Percentiles rank a stretch among this genome's conserved stretches.
These are phyloP conservation scores for Neoitamus cyanurus DNA, from an alignment of 2,888 invertebrate species.

Conservation along the genomic window DNA sequence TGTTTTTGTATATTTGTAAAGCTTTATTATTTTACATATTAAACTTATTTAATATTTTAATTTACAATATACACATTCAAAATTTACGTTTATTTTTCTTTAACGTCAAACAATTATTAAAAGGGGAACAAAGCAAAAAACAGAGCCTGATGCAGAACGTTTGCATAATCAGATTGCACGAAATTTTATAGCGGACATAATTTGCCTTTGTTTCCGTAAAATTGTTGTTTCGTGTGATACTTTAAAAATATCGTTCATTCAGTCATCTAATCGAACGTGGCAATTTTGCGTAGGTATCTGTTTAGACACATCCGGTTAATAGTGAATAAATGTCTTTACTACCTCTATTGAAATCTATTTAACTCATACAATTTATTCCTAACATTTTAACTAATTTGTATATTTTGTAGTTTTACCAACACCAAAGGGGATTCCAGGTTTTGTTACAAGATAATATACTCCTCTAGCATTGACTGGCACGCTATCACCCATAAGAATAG, in stretches of 20 bases:
- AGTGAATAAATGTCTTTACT: too few species aligned
- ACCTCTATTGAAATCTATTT: too few species aligned
- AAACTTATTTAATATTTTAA: not conserved
- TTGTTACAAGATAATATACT: conserved; percentile 73
- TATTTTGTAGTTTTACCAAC: conserved; percentile 57
- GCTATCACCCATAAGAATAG: conserved; percentile 71
- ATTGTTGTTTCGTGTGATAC: too few species aligned
- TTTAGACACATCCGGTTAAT: too few species aligned
- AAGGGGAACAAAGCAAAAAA: not conserved
- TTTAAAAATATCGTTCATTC: too few species aligned
- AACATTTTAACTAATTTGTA: not conserved
- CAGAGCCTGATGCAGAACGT: not conserved
- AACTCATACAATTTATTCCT: too few species aligned
- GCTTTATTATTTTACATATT: conserved; percentile 43
- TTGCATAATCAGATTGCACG: too few species aligned
- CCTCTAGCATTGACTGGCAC: conserved; percentile 67
- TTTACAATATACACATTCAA: not conserved
- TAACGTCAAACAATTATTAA: not conserved
- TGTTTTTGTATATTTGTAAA: conserved; percentile 37
- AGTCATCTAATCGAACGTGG: too few species aligned
- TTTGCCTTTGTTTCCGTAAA: too few species aligned
- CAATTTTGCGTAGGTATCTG: too few species aligned
- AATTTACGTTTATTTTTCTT: not conserved
- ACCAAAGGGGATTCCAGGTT: conserved; percentile 70
- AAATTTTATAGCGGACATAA: too few species aligned